Evolutionary conservation across 1,140 invertebrate species (phyloP).

Genomic region (Drosophila punjabiensis): DNA sequence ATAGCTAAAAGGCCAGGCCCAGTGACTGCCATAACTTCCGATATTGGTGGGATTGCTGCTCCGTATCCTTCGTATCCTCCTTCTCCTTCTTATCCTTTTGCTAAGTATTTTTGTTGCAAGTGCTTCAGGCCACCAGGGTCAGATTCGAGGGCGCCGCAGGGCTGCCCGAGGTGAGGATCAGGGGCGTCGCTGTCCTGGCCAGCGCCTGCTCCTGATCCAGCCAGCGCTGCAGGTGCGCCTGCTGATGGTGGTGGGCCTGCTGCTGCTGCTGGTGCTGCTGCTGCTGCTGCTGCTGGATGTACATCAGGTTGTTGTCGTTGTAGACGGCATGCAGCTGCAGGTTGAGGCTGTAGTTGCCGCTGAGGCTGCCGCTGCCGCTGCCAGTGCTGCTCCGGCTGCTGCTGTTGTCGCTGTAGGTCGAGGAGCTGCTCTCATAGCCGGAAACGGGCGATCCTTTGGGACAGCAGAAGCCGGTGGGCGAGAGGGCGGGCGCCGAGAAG

Average conservation of each 20-base stretch:
- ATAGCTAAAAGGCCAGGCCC: constrained; percentile 62
- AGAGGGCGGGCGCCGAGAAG: constrained; percentile 66
- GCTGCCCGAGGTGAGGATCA: constrained; percentile 18
- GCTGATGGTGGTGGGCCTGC: constrained; percentile 54
- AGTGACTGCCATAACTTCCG: constrained; percentile 51
- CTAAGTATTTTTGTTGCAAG: background rate
- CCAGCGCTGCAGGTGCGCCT: constrained; percentile 63
- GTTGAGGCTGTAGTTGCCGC: constrained; percentile 85
- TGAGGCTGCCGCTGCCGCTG: constrained; percentile 32
- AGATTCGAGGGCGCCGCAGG: constrained; percentile 40
- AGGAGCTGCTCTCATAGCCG: constrained; percentile 83
- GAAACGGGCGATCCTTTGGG: constrained; percentile 83
- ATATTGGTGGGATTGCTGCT: constrained; percentile 58
- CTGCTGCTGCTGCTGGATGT: constrained; percentile 61
- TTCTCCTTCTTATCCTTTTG: background rate
- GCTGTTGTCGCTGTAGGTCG: constrained; percentile 79
- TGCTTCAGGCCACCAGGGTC: constrained; percentile 57
- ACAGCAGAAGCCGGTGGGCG: constrained; percentile 72
- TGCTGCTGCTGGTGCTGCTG: constrained; percentile 60
- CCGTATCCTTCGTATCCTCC: background rate
- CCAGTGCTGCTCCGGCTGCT: constrained; percentile 25
- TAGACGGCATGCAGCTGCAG: constrained; percentile 87
- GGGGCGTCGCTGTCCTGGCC: constrained; percentile 19
- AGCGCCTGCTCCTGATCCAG: constrained; percentile 67
- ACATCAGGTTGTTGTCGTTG: constrained; percentile 84